Evolutionary conservation across 2,797 vertebrate genomes (phyloP).

Genomic region (Lepidocolaptes lacrymiger): DNA sequence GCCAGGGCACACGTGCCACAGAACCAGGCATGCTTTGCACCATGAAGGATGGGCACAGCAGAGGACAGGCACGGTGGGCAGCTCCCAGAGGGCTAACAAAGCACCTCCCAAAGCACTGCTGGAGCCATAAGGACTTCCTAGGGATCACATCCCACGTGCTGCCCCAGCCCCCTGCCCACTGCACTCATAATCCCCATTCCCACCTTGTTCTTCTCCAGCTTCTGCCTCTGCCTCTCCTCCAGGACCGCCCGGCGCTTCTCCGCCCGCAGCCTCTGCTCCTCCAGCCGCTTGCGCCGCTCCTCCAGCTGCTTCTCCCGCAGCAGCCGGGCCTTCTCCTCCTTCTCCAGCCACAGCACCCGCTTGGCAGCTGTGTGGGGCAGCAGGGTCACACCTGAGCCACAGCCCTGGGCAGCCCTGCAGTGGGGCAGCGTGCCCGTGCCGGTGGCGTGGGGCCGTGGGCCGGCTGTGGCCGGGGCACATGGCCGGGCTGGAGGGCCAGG

Average conservation of each 20-base stretch:
- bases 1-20: background rate
- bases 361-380: constrained; percentile 83
- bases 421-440: fast-evolving
- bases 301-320: constrained; percentile 94
- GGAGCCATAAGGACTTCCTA: background rate
- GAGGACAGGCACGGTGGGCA: fast-evolving
- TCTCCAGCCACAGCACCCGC: constrained; percentile 94
- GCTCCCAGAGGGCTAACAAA: background rate
- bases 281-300: constrained; percentile 88
- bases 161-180: fast-evolving
- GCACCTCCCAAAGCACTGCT: background rate
- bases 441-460: fast-evolving
- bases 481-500: background rate
- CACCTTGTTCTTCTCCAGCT: constrained; percentile 97
- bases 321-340: constrained; percentile 91
- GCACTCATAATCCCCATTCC: fast-evolving
- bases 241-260: constrained; percentile 88
- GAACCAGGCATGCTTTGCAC: background rate
- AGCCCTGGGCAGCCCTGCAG: fast-evolving
- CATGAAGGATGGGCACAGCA: background rate
- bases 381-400: background rate
- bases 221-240: constrained; percentile 93
- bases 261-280: constrained; percentile 89
- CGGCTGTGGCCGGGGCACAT: fast-evolving
- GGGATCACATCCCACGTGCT: fast-evolving